Base-by-base conservation (phyloP, 2,113 vertebrate species). In the Hirundichthys speculiger region DNA sequence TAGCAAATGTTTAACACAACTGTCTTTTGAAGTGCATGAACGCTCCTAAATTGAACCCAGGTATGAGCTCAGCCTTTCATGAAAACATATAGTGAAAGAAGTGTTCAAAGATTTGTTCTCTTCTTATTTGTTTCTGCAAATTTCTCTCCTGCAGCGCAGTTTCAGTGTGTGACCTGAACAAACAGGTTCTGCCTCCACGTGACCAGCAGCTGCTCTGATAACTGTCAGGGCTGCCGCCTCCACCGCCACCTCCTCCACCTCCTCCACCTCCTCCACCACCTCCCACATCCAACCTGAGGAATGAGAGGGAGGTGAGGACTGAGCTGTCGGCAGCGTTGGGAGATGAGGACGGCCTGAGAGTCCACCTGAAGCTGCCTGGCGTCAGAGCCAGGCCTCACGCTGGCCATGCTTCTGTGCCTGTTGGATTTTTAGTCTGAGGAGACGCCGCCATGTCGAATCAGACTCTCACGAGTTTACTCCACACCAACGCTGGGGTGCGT, bases 231-330 rank as follows among this genome's bases (percentile, higher is more conserved):
- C 45, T 10, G 21, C 43, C 27, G 25, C 48, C 53, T 3, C 40
- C 69, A 53, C 79, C 79, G 40, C 70, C 80, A n/a, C n/a, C n/a
- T n/a, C n/a, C n/a, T n/a, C n/a, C n/a, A n/a, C n/a, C n/a, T n/a
- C n/a, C n/a, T n/a, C n/a, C n/a, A n/a, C n/a, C n/a, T n/a, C n/a
- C n/a, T n/a, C n/a, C 53, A 3, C 40, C 69, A 53, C 79, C 79
- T 43, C 70, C 80, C 69, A 84, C 80, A 41, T 49, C 45, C 40
- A 69, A 64, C 75, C 51, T 21, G 20, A 75, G 64, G 49, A 74
- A 42, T 59, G 68, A 76, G 56, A 69, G 58, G 22, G 48, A 66
- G 69, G 45, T 14, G 47, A 76, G 64, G 62, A 20, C 22, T 19
- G 48, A 67, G 56, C 38, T 75, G 70, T 75, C 60, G 57, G 34